Evolutionary conservation across 2,888 invertebrate genomes (phyloP), one percentile per base, ranked within the genome.

Genomic region (Meliscaeva auricollis): DNA sequence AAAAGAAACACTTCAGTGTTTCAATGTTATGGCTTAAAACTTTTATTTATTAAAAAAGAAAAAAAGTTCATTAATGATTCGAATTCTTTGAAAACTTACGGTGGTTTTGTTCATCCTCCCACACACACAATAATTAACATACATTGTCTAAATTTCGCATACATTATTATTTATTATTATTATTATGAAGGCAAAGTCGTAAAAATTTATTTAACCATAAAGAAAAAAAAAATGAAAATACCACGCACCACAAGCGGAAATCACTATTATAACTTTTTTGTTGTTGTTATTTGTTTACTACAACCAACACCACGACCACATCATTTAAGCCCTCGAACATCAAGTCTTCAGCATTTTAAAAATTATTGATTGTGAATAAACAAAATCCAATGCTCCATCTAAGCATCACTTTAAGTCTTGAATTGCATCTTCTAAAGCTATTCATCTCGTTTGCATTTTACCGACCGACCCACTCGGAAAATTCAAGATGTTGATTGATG

Each of bases 391-490:
- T 64, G n/a, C n/a, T 64, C 69, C 52, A 75, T 56, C 54, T 38
- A 81, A 76, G 76, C 58, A 76, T 66, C 75, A 70, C 75, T 81
- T 75, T 70, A 62, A 30, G 62, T 73, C 50, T 78, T 83, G 54
- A 60, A 73, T 78, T 78, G 82, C 78, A 78, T 68, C 79, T 50
- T 48, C 30, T 35, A 9, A 58, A 58, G 69, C 58, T 64, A 56
- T 56, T 30, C 35, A 44, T 56, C 44, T 72, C 26, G 69, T 76
- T 72, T 72, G 78, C 64, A 78, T 78, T 64, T 56, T 17, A 48
- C 35, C 54, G 11, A 20, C 0, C 48, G 68, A 79, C 50, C 38
- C 48, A 56, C 74, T 44, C 60, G 66, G 50, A 50, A 60, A 48
- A 60, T 69, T 52, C 44, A 54, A 68, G 60, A 80, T 75, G 76